Percentiles rank a stretch among this genome's conserved stretches.
These are phyloP conservation scores for Lapara coniferarum DNA, from an alignment of 2,888 invertebrate species.

Conservation along the genomic window DNA sequence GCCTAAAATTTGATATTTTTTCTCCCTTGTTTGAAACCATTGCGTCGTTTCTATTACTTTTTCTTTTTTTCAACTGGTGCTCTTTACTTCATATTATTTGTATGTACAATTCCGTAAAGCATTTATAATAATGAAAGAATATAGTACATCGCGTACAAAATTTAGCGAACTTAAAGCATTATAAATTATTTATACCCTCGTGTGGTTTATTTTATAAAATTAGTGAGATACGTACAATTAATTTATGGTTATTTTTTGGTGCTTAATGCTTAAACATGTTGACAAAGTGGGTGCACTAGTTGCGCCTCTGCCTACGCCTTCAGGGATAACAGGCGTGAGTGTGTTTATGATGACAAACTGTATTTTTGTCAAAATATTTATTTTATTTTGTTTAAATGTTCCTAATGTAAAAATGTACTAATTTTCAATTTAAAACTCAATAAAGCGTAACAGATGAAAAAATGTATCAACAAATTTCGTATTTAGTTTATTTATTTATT, in stretches of 20 bases:
- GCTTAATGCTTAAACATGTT: background rate
- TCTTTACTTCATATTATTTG: conserved; percentile 47
- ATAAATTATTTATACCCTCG: conserved; percentile 22
- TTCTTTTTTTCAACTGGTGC: conserved; percentile 60
- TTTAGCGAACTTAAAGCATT: conserved; percentile 18
- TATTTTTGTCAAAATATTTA: background rate
- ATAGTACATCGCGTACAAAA: conserved; percentile 17
- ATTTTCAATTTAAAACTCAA: background rate
- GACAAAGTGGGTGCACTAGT: background rate
- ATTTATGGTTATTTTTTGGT: conserved; percentile 30
- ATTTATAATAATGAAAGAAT: conserved; percentile 54
- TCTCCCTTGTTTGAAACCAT: conserved; percentile 27
- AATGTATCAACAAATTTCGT: background rate
- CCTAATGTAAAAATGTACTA: background rate
- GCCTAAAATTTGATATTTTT: conserved; percentile 20
- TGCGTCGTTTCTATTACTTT: conserved; percentile 22
- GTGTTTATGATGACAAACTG: too few relatives aligned
- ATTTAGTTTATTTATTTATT: conserved; percentile 1
- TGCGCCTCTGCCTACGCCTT: too few relatives aligned
- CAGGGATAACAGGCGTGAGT: too few relatives aligned
- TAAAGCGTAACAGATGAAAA: background rate
- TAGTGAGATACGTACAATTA: conserved; percentile 32
- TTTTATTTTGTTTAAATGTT: background rate
- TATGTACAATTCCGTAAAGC: conserved; percentile 65
- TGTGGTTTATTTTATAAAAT: conserved; percentile 32